A percentile compares a stretch with the other conserved stretches of the same genome.
These are phyloP conservation scores for Halocynthia roretzi DNA, from an alignment of 23 tunicate genomes.

Conservation along the genomic window DNA sequence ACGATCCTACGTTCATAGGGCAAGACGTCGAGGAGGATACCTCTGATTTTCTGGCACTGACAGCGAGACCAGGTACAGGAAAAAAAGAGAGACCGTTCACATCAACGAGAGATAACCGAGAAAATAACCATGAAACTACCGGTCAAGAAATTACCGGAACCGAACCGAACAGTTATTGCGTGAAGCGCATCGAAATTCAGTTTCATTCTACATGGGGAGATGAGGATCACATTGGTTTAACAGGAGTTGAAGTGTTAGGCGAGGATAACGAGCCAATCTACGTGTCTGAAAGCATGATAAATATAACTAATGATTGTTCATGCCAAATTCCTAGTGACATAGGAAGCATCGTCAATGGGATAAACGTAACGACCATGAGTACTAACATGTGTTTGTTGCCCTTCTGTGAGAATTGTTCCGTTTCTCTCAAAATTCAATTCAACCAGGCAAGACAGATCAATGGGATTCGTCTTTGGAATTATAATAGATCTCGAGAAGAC, in stretches of 20 bases:
- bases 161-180: constrained; percentile 16
- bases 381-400: constrained; percentile 39
- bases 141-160: neutral
- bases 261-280: constrained; percentile 22
- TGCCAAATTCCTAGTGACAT: neutral
- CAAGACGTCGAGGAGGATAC: neutral
- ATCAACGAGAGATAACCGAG: neutral
- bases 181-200: constrained; percentile 21
- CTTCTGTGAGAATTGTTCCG: neutral
- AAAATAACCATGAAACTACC: neutral
- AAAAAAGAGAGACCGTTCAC: neutral
- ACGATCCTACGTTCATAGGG: constrained; percentile 40
- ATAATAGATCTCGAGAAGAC: constrained; percentile 53
- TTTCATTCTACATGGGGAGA: constrained; percentile 61
- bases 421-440: constrained; percentile 23
- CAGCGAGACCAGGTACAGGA: constrained; percentile 18
- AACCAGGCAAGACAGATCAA: constrained; percentile 59
- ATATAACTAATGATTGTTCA: neutral
- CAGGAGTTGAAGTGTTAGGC: constrained; percentile 48
- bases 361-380: constrained; percentile 38
- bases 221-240: constrained; percentile 28
- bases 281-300: neutral
- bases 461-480: constrained; percentile 71
- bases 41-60: constrained; percentile 2
- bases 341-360: constrained; percentile 17